Base-by-base conservation (phyloP, 2,888 invertebrate genomes). In the Dynastes maya region DNA sequence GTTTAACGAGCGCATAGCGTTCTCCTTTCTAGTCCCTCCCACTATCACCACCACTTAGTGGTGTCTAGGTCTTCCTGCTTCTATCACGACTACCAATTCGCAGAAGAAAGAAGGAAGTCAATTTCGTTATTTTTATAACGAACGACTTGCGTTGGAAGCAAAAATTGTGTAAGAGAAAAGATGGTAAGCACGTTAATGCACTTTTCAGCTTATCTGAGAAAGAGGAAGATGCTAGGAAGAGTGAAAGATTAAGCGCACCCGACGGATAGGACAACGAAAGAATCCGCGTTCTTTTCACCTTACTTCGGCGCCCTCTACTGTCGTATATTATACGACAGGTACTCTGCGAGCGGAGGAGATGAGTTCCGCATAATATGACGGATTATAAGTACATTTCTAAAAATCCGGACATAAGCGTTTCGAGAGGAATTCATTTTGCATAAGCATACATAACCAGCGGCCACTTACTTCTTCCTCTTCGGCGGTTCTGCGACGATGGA, bases 331-430 rank as follows among this genome's bases (percentile, higher is more conserved):
- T 71, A 58, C 27, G 40, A 22, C 45, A 27, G 63, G 72, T 74
- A 61, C 72, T 74, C 45, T 58, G 22, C 32, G 32, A 0, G 32
- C 6, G 32, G 45, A 8, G 55, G 29, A 61, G 72, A 61, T 49
- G 72, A 74, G 22, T 74, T 74, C 61, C 84, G 86, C 85, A 86
- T 86, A 86, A 86, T 85, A 84, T 86, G 85, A 86, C 84, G 85
- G 86, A 85, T 86, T 86, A 85, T 85, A 84, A 85, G 85, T 83
- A 84, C 85, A 85, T 85, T 86, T 85, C 84, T 81, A 85, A 86
- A 86, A 86, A 85, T 84, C 84, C 84, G 84, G 81, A 84, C 82
- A 82, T 83, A 84, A 84, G 84, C 84, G 84, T 82, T 85, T 84
- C 82, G 77, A 78, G 80, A 81, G 80, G 82, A 84, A 85, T 84